phyloP scores from a whole-genome alignment of 2,113 vertebrate genomes.

The Percopsis transmontana region DNA sequence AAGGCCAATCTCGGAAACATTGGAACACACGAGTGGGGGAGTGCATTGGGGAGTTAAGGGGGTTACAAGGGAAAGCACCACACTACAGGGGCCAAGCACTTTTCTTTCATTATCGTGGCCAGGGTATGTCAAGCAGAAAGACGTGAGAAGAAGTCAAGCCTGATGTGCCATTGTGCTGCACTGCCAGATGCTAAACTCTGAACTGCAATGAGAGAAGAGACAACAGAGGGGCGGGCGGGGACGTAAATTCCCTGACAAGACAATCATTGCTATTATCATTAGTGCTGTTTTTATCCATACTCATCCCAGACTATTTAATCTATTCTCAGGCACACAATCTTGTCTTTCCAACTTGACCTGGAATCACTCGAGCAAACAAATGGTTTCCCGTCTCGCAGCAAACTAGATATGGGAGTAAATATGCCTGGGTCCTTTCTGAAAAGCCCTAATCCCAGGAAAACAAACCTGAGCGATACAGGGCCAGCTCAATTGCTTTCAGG shows the following conservation, averaged over 20 bases:
- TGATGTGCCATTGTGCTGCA: constrained; percentile 50
- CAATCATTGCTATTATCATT: constrained; percentile 64
- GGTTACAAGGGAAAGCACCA: constrained; percentile 49
- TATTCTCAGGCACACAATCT: constrained; percentile 48
- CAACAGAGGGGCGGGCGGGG: constrained; percentile 23
- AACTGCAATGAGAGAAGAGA: constrained; percentile 46
- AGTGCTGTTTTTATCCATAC: constrained; percentile 45
- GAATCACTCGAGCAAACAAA: constrained; percentile 61
- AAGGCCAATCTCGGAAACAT: constrained; percentile 44
- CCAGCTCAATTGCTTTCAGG: constrained; percentile 65
- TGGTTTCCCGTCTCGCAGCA: constrained; percentile 50
- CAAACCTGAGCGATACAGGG: constrained; percentile 57
- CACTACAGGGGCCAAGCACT: constrained; percentile 62
- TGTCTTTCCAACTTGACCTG: constrained; percentile 68
- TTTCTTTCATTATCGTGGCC: constrained; percentile 72
- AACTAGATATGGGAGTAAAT: constrained; percentile 62
- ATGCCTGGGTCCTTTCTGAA: constrained; percentile 49
- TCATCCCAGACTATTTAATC: constrained; percentile 46
- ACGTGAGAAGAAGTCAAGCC: constrained; percentile 68
- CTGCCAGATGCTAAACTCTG: constrained; percentile 44
- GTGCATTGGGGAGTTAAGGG: constrained; percentile 50
- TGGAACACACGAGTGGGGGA: constrained; percentile 39
- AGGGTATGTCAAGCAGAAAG: constrained; percentile 63
- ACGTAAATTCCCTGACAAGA: constrained; percentile 41
- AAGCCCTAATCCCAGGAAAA: constrained; percentile 68